Evolutionary conservation across 1,140 invertebrate species (phyloP), one percentile per base, ranked within the genome.

Genomic region (Aricia agestis): DNA sequence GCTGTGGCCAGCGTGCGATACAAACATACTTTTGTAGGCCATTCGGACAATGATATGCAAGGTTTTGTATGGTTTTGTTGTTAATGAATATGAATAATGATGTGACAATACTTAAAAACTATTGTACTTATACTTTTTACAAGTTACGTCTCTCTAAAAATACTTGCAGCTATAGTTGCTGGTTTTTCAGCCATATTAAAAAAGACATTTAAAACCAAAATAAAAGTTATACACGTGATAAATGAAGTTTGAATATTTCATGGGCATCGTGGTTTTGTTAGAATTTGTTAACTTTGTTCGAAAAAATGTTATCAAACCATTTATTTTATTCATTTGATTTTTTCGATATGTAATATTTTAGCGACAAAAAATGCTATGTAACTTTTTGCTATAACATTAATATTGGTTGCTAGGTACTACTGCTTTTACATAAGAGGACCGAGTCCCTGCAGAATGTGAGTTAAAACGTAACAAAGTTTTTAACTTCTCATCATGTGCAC

Each of bases 11-110:
- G 9, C 45, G 45, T 52, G 10, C 9, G 11, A 52, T 52, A 52
- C 45, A 52, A 52, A 52, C 45, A 52, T 3, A 63, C 59, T 18
- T 63, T 63, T 19, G 59, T 63, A 13, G 59, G 59, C 19, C 59
- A 63, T 11, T 19, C 59, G 59, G 59, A 19, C 19, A 63, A 25
- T 59, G 15, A 59, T 25, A 63, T 63, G 17, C 18, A 59, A 59
- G 11, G 41, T 42, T 9, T 42, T 42, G 6, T 42, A 59, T 19
- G 11, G 41, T 42, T 9, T 42, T 42, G 6, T 42, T 42, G 11
- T 42, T 42, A 42, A 42, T n/a, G n/a, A n/a, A n/a, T n/a, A n/a
- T n/a, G n/a, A n/a, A n/a, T n/a, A n/a, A n/a, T 42, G 11, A 42
- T 6, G 6, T 9, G 41, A 6, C 7, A 7, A 11, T n/a, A n/a